phyloP scores from a whole-genome alignment of 2,113 vertebrate genomes.

The Mesitornis unicolor region DNA sequence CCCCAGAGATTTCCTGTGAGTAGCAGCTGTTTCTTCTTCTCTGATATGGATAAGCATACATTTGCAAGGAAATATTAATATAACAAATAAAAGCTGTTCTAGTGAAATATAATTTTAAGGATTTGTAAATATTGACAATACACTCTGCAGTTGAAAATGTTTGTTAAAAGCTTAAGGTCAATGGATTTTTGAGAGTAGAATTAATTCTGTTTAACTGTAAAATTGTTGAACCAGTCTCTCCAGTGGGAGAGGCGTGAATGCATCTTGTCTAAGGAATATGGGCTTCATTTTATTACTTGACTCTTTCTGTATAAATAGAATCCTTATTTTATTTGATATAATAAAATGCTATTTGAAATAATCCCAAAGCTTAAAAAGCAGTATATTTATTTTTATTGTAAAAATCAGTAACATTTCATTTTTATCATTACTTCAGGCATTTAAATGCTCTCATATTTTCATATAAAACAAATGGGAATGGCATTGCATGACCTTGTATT shows the following conservation, averaged over 20 bases:
- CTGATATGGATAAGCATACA: constrained; percentile 73
- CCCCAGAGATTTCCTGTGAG: constrained; percentile 98
- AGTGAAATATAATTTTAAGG: constrained; percentile 78
- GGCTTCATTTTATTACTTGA: constrained; percentile 48
- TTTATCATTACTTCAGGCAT: not conserved
- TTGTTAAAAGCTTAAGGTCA: constrained; percentile 85
- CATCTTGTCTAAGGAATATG: constrained; percentile 44
- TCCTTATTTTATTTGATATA: constrained; percentile 46
- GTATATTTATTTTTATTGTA: not conserved
- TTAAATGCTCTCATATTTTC: not conserved
- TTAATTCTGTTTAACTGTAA: constrained; percentile 78
- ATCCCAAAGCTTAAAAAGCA: constrained; percentile 24
- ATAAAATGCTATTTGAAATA: constrained; percentile 33
- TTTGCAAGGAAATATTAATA: constrained; percentile 79
- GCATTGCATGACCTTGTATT: not conserved
- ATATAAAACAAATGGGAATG: not conserved
- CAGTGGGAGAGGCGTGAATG: constrained; percentile 46
- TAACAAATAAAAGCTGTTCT: constrained; percentile 76
- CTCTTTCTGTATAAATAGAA: constrained; percentile 44
- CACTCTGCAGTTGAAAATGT: constrained; percentile 81
- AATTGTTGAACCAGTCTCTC: constrained; percentile 70
- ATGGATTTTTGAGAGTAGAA: constrained; percentile 76
- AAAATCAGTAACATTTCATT: not conserved
- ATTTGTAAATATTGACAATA: constrained; percentile 85
- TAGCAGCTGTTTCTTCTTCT: constrained; percentile 81